Evolutionary conservation across 1,140 invertebrate species (phyloP), one percentile per base, ranked within the genome.

Genomic region (Drosophila subpulchrella): DNA sequence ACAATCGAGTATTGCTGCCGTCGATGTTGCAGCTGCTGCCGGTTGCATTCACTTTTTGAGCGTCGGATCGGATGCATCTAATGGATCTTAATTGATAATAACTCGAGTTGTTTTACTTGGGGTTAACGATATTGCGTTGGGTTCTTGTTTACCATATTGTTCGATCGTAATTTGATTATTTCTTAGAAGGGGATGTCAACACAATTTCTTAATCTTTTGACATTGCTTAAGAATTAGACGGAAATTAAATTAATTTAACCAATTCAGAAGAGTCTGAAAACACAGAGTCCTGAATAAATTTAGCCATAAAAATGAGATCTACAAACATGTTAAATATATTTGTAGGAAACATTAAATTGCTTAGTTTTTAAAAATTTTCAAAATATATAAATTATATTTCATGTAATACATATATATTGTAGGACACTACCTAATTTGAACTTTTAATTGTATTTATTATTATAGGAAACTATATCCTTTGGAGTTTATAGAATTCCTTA

Each of bases 31-130:
- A 32, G 71, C 47, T 51, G 62, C 39, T 24, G 17, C 27, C 36
- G 24, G 10, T 61, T 59, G 67, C 81, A 84, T 84, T 83, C 81
- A 79, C 75, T 83, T 76, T 55, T 73, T 46, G n/a, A 20, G 47
- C 53, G 44, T 44, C 44, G 51, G 53, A 46, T 41, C 17, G 42
- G 53, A 34, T 48, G 65, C 65, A 48, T 48, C 51, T 57, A 71
- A 71, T 70, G 51, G n/a, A 58, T 36, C 66, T 71, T 72, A 71
- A 72, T 71, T 72, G 68, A 58, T 71, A 72, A 71, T 72, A 72
- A 57, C 27, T 71, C n/a, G 42, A 39, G 56, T 70, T 70, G 50
- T 56, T 55, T 34, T 20, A 20, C 34, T 30, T 8, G 41, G 41
- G 46, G 46, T 8, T 68, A 51, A 53, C 12, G n/a, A 44, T 27